Conservation (phyloP, 2,888 invertebrate species). For the Agrotis clavis region DNA sequence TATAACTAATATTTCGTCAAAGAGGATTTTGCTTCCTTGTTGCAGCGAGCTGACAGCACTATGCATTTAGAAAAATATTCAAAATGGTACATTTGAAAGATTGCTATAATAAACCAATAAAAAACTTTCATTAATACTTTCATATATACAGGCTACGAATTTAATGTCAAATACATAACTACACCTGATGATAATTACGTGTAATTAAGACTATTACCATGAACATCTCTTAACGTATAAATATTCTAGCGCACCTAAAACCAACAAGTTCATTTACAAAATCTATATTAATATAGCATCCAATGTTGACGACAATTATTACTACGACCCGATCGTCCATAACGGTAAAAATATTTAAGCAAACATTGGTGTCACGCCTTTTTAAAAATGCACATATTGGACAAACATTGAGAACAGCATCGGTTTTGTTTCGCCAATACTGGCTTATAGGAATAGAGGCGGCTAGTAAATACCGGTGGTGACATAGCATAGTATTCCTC, state of each 20-base stretch:
- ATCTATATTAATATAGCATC: conserved; percentile 2
- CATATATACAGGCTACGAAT: not conserved
- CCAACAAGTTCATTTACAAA: conserved; percentile 10
- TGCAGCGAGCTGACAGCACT: not conserved
- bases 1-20: conserved; percentile 6
- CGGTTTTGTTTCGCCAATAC: conserved; percentile 20
- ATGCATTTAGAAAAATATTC: not conserved
- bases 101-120: not conserved
- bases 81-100: not conserved
- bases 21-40: not conserved
- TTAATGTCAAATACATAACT: no score
- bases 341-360: conserved; percentile 43
- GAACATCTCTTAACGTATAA: not conserved
- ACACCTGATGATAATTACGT: not conserved
- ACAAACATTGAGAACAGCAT: conserved; percentile 39
- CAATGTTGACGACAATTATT: conserved; percentile 27
- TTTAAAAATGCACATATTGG: conserved; percentile 14
- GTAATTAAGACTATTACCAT: conserved; percentile 1
- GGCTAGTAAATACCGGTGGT: conserved; percentile 41
- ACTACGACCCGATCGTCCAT: conserved; percentile 21
- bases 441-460: conserved; percentile 32
- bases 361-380: conserved; percentile 47
- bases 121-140: not conserved
- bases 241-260: conserved; percentile 2
- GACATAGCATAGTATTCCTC: conserved; percentile 57